These are phyloP conservation scores for Carcinoscorpius rotundicauda DNA, from an alignment of 1,140 invertebrate genomes.

Conservation along the genomic window DNA sequence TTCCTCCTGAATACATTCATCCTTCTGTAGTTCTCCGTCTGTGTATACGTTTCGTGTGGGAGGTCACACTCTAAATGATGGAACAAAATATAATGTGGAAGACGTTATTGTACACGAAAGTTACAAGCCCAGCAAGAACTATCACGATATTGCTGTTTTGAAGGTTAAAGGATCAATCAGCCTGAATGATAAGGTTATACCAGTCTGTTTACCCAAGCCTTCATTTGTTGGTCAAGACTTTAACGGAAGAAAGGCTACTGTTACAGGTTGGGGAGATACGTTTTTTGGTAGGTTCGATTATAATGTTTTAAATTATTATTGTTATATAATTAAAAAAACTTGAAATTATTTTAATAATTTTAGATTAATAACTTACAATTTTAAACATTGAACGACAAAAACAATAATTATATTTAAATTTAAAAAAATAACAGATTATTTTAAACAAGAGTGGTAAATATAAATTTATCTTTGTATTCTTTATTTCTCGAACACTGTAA, in stretches of 20 bases:
- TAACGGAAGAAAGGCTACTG: constrained; percentile 52
- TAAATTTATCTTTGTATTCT: too few relatives aligned
- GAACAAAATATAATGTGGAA: constrained; percentile 9
- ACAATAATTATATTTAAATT: too few relatives aligned
- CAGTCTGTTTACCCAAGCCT: constrained; percentile 18
- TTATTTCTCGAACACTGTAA: too few relatives aligned
- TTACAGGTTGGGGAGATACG: constrained; percentile 72
- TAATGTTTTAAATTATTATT: too few relatives aligned
- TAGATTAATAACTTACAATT: too few relatives aligned
- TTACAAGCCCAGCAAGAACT: constrained; percentile 13
- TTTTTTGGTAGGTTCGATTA: constrained; percentile 47
- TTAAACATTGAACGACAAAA: too few relatives aligned
- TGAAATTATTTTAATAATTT: too few relatives aligned
- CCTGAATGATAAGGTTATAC: constrained; percentile 13
- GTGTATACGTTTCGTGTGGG: constrained; percentile 29
- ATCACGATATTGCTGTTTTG: constrained; percentile 25
- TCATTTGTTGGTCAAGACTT: constrained; percentile 2
- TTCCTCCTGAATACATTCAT: too few relatives aligned
- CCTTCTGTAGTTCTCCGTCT: too few relatives aligned
- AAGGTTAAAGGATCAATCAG: constrained; percentile 7
- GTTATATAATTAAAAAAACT: too few relatives aligned
- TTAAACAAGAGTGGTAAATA: too few relatives aligned
- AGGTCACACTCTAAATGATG: background rate
- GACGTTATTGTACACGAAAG: constrained; percentile 19
- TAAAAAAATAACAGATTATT: too few relatives aligned